These are phyloP conservation scores for Anabacerthia variegaticeps DNA, from an alignment of 2,797 vertebrate genomes.

Conservation along the genomic window DNA sequence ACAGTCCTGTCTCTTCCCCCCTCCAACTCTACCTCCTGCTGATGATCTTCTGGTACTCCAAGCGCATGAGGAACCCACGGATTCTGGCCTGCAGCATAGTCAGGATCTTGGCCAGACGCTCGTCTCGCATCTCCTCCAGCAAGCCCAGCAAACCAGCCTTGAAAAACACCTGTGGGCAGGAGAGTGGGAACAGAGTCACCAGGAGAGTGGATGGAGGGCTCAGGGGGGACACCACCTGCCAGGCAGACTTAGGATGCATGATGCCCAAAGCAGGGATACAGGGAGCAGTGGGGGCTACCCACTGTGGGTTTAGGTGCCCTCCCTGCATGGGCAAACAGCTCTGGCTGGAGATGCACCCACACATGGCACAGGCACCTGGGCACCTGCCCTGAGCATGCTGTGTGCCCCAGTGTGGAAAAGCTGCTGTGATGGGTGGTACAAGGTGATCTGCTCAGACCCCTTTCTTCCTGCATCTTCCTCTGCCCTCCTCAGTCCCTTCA, in stretches of 20 bases:
- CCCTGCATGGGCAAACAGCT: neutral
- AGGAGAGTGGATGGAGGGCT: neutral
- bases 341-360: neutral
- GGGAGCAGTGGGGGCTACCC: neutral
- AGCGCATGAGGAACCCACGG: constrained; percentile 86
- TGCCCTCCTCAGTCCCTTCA: neutral
- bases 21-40: constrained; percentile 78
- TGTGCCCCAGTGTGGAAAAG: neutral
- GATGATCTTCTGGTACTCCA: constrained; percentile 82
- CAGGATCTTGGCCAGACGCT: constrained; percentile 88
- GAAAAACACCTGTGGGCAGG: constrained; percentile 88
- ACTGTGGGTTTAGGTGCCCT: too few species aligned
- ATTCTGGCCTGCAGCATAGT: constrained; percentile 89
- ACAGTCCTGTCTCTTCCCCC: neutral
- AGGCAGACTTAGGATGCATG: neutral
- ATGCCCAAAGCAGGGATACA: neutral
- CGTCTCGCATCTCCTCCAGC: constrained; percentile 89
- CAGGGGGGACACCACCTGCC: neutral
- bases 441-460: neutral
- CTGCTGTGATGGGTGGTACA: neutral
- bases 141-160: constrained; percentile 89
- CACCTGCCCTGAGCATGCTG: neutral
- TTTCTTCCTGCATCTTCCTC: neutral
- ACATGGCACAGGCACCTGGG: neutral
- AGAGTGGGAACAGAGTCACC: neutral